Evolutionary conservation across 2,888 invertebrate species (phyloP), one percentile per base, ranked within the genome.

Genomic region (Drosophila mayaguana): DNA sequence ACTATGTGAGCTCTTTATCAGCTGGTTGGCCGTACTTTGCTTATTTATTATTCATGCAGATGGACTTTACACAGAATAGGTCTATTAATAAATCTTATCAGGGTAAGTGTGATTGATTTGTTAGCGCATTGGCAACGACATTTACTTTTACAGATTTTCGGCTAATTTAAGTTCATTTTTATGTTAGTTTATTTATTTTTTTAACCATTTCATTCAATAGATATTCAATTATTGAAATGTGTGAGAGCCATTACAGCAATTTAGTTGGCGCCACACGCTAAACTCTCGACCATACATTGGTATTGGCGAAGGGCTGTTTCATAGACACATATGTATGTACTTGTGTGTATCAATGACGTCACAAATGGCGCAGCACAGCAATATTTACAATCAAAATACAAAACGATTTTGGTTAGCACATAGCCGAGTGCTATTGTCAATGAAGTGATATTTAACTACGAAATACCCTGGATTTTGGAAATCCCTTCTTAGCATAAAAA

Each of bases 341-440:
- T 1, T 34, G 14, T 40, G 9, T 18, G 0, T 40, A 36, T 45
- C 61, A 55, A 56, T 82, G 72, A 68, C 80, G 80, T 75, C 80
- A 75, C 63, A 22, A 70, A 69, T 81, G 75, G 74, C 84, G 84
- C 80, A 72, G 57, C 57, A 55, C 48, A 59, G 42, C 34, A 71
- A 59, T 57, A 61, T 62, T 75, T 75, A 75, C 82, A 78, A 78
- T 67, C 61, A 59, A 56, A 66, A 59, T 60, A 57, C 0, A 48
- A 46, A 57, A 34, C 34, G 32, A 61, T 51, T 43, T 60, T 48
- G 11, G 28, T 22, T 25, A 32, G n/a, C 43, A 14, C 22, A 54
- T n/a, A 48, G 40, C 57, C 12, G 28, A 72, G 20, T 72, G 40
- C 38, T 43, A 55, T 65, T 76, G 70, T 63, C 80, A 80, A 57